A percentile compares a stretch with the other conserved stretches of the same genome.
Conservation (phyloP, 2,797 vertebrate species). For the Adelosebastes latens region DNA sequence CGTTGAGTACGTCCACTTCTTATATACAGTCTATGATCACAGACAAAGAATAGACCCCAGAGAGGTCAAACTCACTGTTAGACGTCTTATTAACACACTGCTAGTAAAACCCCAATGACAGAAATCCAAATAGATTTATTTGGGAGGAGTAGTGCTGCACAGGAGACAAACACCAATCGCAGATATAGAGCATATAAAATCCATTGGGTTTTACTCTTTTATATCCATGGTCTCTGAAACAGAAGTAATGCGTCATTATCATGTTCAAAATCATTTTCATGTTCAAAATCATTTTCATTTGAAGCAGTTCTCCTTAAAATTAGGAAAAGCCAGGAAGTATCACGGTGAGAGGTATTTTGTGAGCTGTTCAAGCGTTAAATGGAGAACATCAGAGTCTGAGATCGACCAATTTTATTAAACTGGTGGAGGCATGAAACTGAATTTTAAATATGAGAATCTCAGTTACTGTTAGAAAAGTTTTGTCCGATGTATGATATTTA, state of each 20-base stretch:
- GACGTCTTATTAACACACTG: not conserved
- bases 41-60: not conserved
- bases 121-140: not conserved
- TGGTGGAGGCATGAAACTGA: not conserved
- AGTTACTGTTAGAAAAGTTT: not conserved
- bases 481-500: not conserved
- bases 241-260: not conserved
- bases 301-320: not conserved
- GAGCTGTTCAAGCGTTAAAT: not conserved
- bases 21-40: not conserved
- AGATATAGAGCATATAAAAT: not conserved
- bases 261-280: not conserved
- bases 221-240: not conserved
- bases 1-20: not conserved
- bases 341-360: not conserved
- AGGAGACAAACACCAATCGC: not conserved
- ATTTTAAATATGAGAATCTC: conserved; percentile 12
- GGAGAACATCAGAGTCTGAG: not conserved
- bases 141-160: not conserved
- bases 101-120: not conserved
- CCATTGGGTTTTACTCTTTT: not conserved
- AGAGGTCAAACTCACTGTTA: not conserved
- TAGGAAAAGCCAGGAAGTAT: not conserved
- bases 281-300: not conserved
- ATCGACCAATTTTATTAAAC: not conserved